Evolutionary conservation across 2,888 invertebrate genomes (phyloP).

Genomic region (Aricia artaxerxes): DNA sequence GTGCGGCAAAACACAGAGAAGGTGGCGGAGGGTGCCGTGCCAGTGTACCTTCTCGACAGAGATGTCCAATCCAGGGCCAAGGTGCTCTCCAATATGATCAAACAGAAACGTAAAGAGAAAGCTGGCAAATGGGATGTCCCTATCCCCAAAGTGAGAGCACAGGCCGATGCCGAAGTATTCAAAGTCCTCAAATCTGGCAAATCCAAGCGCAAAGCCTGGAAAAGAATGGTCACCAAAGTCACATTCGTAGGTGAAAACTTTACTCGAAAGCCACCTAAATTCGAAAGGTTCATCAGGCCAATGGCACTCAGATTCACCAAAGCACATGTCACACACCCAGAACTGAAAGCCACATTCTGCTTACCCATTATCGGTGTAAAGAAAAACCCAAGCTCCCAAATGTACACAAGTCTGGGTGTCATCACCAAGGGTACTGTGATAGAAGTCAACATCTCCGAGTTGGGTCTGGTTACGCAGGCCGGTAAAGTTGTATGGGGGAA

Average conservation of each 20-base stretch:
- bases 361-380: slow-evolving; percentile 99
- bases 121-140: slow-evolving; percentile 99
- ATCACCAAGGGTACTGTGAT: slow-evolving; percentile 99
- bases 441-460: slow-evolving; percentile 98
- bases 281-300: slow-evolving; percentile 98
- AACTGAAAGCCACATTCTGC: slow-evolving; percentile 98
- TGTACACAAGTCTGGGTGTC: slow-evolving; percentile 98
- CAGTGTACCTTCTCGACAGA: slow-evolving; percentile 98
- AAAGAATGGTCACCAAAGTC: slow-evolving; percentile 99
- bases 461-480: slow-evolving; percentile 98
- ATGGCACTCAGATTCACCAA: slow-evolving; percentile 98
- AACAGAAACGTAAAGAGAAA: slow-evolving; percentile 99
- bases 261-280: slow-evolving; percentile 99
- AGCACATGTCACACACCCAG: slow-evolving; percentile 99
- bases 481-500: slow-evolving; percentile 99
- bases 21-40: slow-evolving; percentile 94
- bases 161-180: slow-evolving; percentile 98
- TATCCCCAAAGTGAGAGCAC: slow-evolving; percentile 97
- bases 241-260: slow-evolving; percentile 99
- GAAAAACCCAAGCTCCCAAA: slow-evolving; percentile 98
- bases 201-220: slow-evolving; percentile 97
- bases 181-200: slow-evolving; percentile 95
- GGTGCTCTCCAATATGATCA: slow-evolving; percentile 98
- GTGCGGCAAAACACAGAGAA: slow-evolving; percentile 91
- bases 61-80: slow-evolving; percentile 96